Conservation (phyloP, 1,140 invertebrate species). For the Aphelenchoides avenae region DNA sequence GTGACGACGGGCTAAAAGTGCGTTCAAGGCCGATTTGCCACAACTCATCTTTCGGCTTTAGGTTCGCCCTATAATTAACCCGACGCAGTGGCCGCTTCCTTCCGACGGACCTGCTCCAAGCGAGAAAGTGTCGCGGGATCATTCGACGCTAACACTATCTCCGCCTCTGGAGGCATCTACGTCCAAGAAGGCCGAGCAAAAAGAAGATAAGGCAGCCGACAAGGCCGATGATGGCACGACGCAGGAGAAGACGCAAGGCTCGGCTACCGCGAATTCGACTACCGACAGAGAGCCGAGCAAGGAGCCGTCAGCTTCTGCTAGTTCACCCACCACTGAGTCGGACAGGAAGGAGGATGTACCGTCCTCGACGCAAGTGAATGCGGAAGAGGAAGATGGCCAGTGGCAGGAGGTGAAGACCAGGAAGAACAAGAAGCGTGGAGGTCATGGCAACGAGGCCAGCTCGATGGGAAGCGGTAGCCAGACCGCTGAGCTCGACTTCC, state of each 20-base stretch:
- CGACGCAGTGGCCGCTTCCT: slow-evolving; percentile 32
- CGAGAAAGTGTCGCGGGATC: slow-evolving; percentile 9
- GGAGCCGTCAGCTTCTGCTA: too few species aligned
- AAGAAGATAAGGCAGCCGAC: slow-evolving; percentile 3
- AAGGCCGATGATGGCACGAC: too few species aligned
- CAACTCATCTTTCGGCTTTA: slow-evolving; percentile 5
- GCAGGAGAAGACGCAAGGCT: too few species aligned
- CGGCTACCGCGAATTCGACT: not conserved
- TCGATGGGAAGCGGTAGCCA: not conserved
- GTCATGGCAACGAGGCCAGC: slow-evolving; percentile 3
- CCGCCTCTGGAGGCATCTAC: too few species aligned
- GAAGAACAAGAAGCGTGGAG: slow-evolving; percentile 36
- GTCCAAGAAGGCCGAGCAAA: slow-evolving; percentile 11
- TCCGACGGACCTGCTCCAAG: not conserved
- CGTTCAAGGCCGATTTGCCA: too few species aligned
- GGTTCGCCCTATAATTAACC: slow-evolving; percentile 35
- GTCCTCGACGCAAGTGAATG: slow-evolving; percentile 4
- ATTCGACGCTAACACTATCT: too few species aligned
- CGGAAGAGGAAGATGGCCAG: slow-evolving; percentile 11
- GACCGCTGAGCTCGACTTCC: slow-evolving; percentile 77
- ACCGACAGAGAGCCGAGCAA: not conserved
- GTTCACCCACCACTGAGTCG: not conserved
- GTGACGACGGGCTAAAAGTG: slow-evolving; percentile 33
- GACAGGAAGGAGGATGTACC: slow-evolving; percentile 12
- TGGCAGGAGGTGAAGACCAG: slow-evolving; percentile 49